phyloP scores from a whole-genome alignment of 2,113 vertebrate species.

The Canis aureus region DNA sequence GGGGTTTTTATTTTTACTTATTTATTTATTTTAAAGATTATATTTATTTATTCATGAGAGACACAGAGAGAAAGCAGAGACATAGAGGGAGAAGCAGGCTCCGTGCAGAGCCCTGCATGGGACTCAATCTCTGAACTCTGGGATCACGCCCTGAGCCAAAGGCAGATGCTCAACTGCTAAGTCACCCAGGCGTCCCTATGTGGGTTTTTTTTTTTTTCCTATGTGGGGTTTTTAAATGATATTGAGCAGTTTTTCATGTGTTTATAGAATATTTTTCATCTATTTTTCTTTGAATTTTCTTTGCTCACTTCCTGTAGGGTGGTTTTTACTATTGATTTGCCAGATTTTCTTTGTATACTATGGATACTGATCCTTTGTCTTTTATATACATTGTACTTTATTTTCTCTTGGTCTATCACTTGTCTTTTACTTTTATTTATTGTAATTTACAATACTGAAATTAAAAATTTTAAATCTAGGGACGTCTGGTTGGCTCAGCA shows the following conservation, averaged over 20 bases:
- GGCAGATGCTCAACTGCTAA: too few relatives aligned
- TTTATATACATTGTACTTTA: not conserved
- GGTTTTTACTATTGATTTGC: constrained; percentile 1
- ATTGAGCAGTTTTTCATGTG: not conserved
- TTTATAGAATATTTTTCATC: constrained; percentile 11
- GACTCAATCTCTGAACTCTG: too few relatives aligned
- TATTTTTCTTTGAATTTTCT: not conserved
- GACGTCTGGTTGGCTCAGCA: too few relatives aligned
- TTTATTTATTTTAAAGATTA: too few relatives aligned
- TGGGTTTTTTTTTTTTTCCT: too few relatives aligned
- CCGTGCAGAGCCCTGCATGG: too few relatives aligned
- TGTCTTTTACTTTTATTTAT: constrained; percentile 9
- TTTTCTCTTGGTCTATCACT: not conserved
- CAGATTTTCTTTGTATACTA: not conserved
- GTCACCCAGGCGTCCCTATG: too few relatives aligned
- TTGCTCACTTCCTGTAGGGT: not conserved
- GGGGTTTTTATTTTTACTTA: too few relatives aligned
- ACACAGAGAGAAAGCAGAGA: too few relatives aligned
- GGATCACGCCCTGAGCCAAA: too few relatives aligned
- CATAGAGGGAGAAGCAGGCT: too few relatives aligned
- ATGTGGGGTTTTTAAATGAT: not conserved
- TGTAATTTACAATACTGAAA: not conserved
- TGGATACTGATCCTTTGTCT: not conserved
- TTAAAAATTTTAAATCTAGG: not conserved
- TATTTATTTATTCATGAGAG: too few relatives aligned